A percentile compares a stretch with the other conserved stretches of the same genome.
Conservation (phyloP, 2,888 invertebrate species). For the Amiota mariae region DNA sequence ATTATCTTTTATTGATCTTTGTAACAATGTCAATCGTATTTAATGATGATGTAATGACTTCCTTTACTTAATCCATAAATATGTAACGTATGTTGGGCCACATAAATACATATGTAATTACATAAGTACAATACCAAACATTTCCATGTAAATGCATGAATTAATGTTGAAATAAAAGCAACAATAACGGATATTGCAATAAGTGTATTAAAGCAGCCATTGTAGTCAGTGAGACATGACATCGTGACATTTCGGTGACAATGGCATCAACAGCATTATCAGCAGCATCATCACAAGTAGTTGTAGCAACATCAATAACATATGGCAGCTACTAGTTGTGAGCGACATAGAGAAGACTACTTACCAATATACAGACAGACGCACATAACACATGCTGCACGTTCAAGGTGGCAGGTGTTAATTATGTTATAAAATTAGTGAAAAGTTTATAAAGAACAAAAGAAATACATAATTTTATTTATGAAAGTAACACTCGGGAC, state of each 20-base stretch:
- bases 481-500: too few relatives aligned
- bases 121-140: too few relatives aligned
- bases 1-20: too few relatives aligned
- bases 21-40: too few relatives aligned
- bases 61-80: too few relatives aligned
- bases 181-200: conserved; percentile 27
- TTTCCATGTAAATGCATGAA: neutral
- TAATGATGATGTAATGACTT: too few relatives aligned
- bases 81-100: too few relatives aligned
- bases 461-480: too few relatives aligned
- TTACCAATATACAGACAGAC: conserved; percentile 10
- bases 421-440: conserved; percentile 47
- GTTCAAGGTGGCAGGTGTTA: conserved; percentile 37
- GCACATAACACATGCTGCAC: conserved; percentile 31
- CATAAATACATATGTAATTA: too few relatives aligned
- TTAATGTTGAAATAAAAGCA: conserved; percentile 16
- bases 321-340: neutral
- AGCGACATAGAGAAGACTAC: neutral
- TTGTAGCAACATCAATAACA: neutral
- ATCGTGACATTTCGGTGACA: conserved; percentile 41
- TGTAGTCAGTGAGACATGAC: neutral
- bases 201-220: conserved; percentile 6
- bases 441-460: conserved; percentile 19
- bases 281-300: neutral
- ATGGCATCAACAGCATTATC: conserved; percentile 13